These are phyloP conservation scores for Scophthalmus maximus DNA, from an alignment of 2,113 vertebrate species.

Conservation along the genomic window DNA sequence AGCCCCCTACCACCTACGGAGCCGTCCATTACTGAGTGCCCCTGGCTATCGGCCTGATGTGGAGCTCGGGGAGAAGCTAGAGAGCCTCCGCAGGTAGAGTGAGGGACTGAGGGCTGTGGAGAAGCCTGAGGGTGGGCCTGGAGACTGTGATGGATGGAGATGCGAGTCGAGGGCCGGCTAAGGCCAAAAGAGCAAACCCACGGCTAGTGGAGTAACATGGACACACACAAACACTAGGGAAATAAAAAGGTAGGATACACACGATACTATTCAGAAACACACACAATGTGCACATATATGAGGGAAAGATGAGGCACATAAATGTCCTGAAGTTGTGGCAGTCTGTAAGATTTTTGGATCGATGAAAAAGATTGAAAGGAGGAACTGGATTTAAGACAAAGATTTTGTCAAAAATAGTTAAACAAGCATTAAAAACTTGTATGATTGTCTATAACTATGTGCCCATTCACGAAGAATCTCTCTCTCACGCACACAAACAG, in stretches of 20 bases:
- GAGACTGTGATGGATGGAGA: slow-evolving; percentile 81
- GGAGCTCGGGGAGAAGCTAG: slow-evolving; percentile 79
- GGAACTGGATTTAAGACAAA: slow-evolving; percentile 12
- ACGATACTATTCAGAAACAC: slow-evolving; percentile 24
- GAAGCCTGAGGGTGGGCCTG: slow-evolving; percentile 60
- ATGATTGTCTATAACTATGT: slow-evolving; percentile 16
- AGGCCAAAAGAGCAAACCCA: slow-evolving; percentile 75
- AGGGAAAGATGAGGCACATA: slow-evolving; percentile 13
- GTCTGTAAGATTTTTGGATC: slow-evolving; percentile 35
- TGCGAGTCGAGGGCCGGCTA: slow-evolving; percentile 57
- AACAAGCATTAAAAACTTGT: slow-evolving; percentile 1
- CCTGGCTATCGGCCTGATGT: slow-evolving; percentile 80
- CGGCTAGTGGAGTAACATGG: slow-evolving; percentile 39
- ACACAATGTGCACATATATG: slow-evolving; percentile 42
- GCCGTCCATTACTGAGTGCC: slow-evolving; percentile 85
- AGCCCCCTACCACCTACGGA: slow-evolving; percentile 68
- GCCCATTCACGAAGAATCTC: slow-evolving; percentile 15
- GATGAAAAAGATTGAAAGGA: slow-evolving; percentile 34
- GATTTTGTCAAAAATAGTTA: slow-evolving; percentile 6
- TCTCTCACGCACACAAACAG: slow-evolving; percentile 10
- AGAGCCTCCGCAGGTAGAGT: slow-evolving; percentile 82
- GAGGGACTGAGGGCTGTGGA: slow-evolving; percentile 56
- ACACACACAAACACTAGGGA: slow-evolving; percentile 75
- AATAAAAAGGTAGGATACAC: slow-evolving; percentile 70
- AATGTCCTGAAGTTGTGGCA: slow-evolving; percentile 49